Percentiles rank a stretch among this genome's conserved stretches.
phyloP scores from a whole-genome alignment of 2,888 invertebrate genomes.

The Trimorus sp. region DNA sequence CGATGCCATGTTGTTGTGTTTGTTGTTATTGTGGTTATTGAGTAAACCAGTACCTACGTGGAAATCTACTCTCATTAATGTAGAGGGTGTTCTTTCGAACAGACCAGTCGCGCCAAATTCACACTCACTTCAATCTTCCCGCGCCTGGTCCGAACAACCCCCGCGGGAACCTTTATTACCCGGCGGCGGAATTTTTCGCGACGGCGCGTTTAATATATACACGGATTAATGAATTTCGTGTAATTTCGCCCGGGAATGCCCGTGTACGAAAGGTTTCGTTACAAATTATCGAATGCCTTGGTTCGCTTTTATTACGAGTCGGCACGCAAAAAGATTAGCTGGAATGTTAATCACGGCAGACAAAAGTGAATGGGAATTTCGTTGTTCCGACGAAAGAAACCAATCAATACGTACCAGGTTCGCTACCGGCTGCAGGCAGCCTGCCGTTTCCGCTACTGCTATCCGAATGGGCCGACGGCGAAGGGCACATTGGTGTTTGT shows the following conservation, averaged over 20 bases:
- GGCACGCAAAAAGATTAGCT: constrained; percentile 38
- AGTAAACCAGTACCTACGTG: constrained; percentile 86
- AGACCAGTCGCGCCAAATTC: constrained; percentile 14
- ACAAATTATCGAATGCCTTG: constrained; percentile 35
- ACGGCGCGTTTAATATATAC: constrained; percentile 40
- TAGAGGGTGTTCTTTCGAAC: constrained; percentile 49
- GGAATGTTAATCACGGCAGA: constrained; percentile 55
- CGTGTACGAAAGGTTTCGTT: constrained; percentile 34
- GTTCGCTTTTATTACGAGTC: constrained; percentile 33
- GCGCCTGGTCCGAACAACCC: constrained; percentile 8
- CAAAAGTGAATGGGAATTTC: constrained; percentile 58
- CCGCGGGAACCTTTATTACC: constrained; percentile 26
- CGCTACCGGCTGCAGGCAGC: constrained; percentile 90
- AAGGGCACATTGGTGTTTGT: constrained; percentile 88
- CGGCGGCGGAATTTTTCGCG: constrained; percentile 36
- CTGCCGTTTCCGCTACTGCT: constrained; percentile 92
- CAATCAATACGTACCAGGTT: constrained; percentile 83
- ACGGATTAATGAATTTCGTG: constrained; percentile 40
- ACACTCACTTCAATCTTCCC: constrained; percentile 59
- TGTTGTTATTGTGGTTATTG: constrained; percentile 87
- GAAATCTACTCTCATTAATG: constrained; percentile 81
- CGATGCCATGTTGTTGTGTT: constrained; percentile 83
- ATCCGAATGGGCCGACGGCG: constrained; percentile 93
- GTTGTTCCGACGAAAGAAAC: constrained; percentile 42
- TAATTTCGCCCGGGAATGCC: constrained; percentile 41